Percentiles rank a stretch among this genome's conserved stretches.
phyloP scores from a whole-genome alignment of 1,140 invertebrate genomes.

The Pogonomyrmex barbatus region DNA sequence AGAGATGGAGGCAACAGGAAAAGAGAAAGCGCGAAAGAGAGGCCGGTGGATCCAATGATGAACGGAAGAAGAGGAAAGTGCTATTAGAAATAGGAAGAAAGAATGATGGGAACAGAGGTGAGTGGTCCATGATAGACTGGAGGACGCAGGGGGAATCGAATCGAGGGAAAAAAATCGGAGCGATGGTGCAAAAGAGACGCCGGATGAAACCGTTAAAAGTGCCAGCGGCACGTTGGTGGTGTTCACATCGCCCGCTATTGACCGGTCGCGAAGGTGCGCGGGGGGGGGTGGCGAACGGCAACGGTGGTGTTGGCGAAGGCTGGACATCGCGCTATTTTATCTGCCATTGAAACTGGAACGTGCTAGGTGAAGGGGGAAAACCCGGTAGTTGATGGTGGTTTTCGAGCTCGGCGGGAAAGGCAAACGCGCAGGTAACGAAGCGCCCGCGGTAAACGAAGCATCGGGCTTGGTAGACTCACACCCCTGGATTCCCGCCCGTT shows the following conservation, averaged over 20 bases:
- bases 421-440: slow-evolving; percentile 71
- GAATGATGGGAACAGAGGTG: slow-evolving; percentile 25
- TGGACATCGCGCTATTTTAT: slow-evolving; percentile 74
- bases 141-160: neutral
- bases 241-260: slow-evolving; percentile 72
- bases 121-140: slow-evolving; percentile 25
- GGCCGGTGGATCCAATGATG: slow-evolving; percentile 8
- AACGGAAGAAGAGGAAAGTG: slow-evolving; percentile 45
- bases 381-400: slow-evolving; percentile 64
- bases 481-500: neutral
- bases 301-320: slow-evolving; percentile 62
- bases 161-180: neutral
- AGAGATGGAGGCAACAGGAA: neutral
- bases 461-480: slow-evolving; percentile 33
- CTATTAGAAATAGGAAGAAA: slow-evolving; percentile 20
- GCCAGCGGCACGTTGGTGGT: slow-evolving; percentile 68
- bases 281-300: slow-evolving; percentile 34
- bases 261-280: slow-evolving; percentile 57
- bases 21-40: neutral
- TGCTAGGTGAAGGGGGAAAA: slow-evolving; percentile 30
- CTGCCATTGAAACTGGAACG: slow-evolving; percentile 75
- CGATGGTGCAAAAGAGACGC: neutral
- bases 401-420: slow-evolving; percentile 68
- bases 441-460: slow-evolving; percentile 59
- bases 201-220: slow-evolving; percentile 70